phyloP scores from a whole-genome alignment of 2,888 invertebrate species.

The Eupithecia tripunctaria region DNA sequence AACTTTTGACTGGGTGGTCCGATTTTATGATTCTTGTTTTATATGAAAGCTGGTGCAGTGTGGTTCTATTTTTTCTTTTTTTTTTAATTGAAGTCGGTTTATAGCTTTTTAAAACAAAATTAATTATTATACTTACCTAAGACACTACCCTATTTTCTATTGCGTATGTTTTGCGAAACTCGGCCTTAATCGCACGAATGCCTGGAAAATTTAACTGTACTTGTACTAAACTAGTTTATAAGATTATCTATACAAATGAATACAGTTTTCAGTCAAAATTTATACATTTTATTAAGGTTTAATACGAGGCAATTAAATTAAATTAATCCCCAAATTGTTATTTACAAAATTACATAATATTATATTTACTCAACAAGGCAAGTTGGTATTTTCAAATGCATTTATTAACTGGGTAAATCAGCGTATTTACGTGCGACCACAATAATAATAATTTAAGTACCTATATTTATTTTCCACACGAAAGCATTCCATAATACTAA shows the following conservation, averaged over 20 bases:
- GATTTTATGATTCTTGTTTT: no score
- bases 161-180: neutral
- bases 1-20: no score
- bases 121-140: no score
- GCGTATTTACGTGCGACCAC: neutral
- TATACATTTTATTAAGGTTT: neutral
- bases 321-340: neutral
- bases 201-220: neutral
- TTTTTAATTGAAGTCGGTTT: no score
- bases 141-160: no score
- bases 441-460: neutral
- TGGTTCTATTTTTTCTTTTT: no score
- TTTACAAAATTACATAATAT: neutral
- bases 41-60: no score
- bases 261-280: neutral
- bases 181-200: neutral
- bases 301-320: neutral
- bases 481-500: neutral
- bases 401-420: neutral
- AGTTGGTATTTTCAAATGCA: slow-evolving; percentile 3
- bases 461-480: neutral
- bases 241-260: neutral
- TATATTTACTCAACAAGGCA: slow-evolving; percentile 2
- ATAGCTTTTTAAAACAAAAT: no score
- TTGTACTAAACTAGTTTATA: neutral